Conservation (phyloP, 1,140 invertebrate genomes). For the Bombus soroeensis region DNA sequence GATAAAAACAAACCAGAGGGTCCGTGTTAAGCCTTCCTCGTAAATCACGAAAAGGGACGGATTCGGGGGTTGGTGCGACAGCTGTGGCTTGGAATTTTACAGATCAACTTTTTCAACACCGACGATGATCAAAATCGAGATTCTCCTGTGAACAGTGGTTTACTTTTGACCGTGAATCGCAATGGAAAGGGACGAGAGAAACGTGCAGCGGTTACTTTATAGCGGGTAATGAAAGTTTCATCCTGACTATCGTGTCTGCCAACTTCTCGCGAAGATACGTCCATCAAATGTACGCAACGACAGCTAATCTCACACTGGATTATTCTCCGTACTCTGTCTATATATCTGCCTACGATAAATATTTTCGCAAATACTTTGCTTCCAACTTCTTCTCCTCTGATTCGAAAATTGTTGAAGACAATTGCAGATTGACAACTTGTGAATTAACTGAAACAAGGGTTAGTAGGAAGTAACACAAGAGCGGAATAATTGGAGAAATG, state of each 20-base stretch:
- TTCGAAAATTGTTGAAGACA: too few relatives aligned
- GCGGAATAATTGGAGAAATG: neutral
- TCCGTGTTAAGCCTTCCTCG: slow-evolving; percentile 63
- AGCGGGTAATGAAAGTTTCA: neutral
- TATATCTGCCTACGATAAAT: neutral
- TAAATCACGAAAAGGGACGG: slow-evolving; percentile 52
- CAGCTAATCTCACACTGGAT: neutral
- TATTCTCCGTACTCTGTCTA: neutral
- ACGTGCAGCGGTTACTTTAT: neutral
- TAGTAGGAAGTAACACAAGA: neutral
- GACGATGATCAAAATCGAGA: slow-evolving; percentile 9
- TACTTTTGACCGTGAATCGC: neutral
- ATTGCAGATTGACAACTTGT: too few relatives aligned
- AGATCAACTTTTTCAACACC: neutral
- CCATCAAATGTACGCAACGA: neutral
- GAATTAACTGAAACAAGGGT: neutral
- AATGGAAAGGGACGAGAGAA: neutral
- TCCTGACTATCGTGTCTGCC: too few relatives aligned
- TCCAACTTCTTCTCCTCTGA: neutral
- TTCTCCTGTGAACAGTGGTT: neutral
- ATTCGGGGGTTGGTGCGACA: too few relatives aligned
- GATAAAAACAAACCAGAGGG: slow-evolving; percentile 74
- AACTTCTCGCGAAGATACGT: slow-evolving; percentile 3
- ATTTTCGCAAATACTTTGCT: neutral
- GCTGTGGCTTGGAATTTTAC: neutral